Conservation (phyloP, 2,888 invertebrate genomes). For the Apotomis turbidana region DNA sequence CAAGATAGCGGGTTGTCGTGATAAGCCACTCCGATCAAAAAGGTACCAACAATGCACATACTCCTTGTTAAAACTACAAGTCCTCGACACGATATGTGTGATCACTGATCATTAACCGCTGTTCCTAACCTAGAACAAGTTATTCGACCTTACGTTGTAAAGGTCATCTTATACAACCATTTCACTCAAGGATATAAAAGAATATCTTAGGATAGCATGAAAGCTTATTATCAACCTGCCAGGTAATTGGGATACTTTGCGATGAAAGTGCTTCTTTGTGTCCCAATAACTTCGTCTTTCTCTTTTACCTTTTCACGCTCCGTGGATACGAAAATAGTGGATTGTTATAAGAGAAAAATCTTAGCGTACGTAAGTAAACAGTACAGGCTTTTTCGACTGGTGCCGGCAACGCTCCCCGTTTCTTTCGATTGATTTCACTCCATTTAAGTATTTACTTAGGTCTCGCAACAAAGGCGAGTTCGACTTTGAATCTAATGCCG, state of each 20-base stretch:
- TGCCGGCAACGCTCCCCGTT: slow-evolving; percentile 19
- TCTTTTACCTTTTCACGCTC: slow-evolving; percentile 30
- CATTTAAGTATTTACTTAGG: slow-evolving; percentile 36
- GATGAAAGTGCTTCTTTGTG: slow-evolving; percentile 32
- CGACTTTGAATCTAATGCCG: slow-evolving; percentile 14
- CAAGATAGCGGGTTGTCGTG: slow-evolving; percentile 1
- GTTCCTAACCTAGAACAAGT: slow-evolving; percentile 20
- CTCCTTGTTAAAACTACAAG: slow-evolving; percentile 8
- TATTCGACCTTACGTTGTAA: slow-evolving; percentile 11
- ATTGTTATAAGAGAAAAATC: slow-evolving; percentile 21
- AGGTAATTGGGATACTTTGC: slow-evolving; percentile 17
- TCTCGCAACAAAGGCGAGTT: slow-evolving; percentile 16
- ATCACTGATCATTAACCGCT: neutral
- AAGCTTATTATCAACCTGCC: slow-evolving; percentile 29
- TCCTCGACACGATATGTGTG: slow-evolving; percentile 1
- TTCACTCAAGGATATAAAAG: slow-evolving; percentile 21
- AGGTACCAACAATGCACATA: slow-evolving; percentile 4
- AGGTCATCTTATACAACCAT: slow-evolving; percentile 25
- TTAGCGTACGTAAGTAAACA: neutral
- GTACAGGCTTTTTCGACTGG: slow-evolving; percentile 13
- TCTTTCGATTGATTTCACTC: slow-evolving; percentile 32
- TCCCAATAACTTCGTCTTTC: slow-evolving; percentile 18
- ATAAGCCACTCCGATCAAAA: slow-evolving; percentile 1
- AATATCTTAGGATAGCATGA: slow-evolving; percentile 14
- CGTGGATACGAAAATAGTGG: slow-evolving; percentile 31